Percentiles rank a stretch among this genome's conserved stretches.
Conservation (phyloP, 2,888 invertebrate genomes). For the Callyntrura guangdongensis region DNA sequence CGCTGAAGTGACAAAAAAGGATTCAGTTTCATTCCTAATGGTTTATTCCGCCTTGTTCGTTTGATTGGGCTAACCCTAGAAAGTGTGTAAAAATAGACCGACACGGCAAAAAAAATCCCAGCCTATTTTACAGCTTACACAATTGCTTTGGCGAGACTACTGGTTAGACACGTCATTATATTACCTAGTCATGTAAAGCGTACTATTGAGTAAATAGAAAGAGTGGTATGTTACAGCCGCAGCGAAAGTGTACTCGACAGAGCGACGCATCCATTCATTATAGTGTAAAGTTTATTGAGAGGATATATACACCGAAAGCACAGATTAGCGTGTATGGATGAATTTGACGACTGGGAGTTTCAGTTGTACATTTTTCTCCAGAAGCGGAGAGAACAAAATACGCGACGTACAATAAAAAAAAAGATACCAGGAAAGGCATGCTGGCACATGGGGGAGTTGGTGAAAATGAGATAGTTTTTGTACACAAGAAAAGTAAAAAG, state of each 20-base stretch:
- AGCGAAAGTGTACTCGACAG: background rate
- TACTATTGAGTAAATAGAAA: background rate
- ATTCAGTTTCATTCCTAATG: too few relatives aligned
- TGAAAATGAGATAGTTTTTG: background rate
- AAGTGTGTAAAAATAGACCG: too few relatives aligned
- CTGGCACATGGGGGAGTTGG: background rate
- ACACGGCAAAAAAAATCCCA: too few relatives aligned
- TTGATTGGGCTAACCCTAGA: too few relatives aligned
- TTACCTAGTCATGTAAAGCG: too few relatives aligned
- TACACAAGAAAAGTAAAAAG: slow-evolving; percentile 33
- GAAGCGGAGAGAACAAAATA: background rate
- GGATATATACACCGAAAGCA: background rate
- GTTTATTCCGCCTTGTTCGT: too few relatives aligned
- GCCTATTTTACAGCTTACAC: too few relatives aligned
- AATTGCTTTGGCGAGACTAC: too few relatives aligned
- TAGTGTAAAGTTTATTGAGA: background rate
- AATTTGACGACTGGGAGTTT: background rate
- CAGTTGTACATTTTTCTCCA: background rate
- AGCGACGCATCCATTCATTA: background rate
- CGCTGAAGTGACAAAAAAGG: too few relatives aligned
- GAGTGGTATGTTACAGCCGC: background rate
- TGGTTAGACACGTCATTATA: too few relatives aligned
- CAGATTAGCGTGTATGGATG: slow-evolving; percentile 29
- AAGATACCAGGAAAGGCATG: slow-evolving; percentile 19
- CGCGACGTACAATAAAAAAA: slow-evolving; percentile 14